A percentile compares a stretch with the other conserved stretches of the same genome.
phyloP scores from a whole-genome alignment of 2,888 invertebrate species.

The Heliconius sara region DNA sequence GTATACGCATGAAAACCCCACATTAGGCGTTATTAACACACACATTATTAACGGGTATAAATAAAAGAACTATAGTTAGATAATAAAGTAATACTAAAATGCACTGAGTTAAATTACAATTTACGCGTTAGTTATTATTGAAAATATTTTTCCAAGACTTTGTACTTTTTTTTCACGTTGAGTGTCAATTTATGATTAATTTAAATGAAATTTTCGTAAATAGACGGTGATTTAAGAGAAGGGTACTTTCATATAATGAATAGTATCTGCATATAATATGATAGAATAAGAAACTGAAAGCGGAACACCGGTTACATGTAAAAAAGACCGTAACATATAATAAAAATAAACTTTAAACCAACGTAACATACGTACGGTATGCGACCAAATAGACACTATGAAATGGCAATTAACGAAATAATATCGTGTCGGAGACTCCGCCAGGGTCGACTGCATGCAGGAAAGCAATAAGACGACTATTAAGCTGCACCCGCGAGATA shows the following conservation, averaged over 20 bases:
- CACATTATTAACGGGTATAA: background rate
- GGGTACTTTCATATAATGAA: too few relatives aligned
- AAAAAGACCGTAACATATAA: background rate
- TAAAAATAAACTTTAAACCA: constrained; percentile 1
- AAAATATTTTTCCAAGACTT: too few relatives aligned
- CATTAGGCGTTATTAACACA: too few relatives aligned
- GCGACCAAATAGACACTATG: constrained; percentile 43
- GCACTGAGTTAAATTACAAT: too few relatives aligned
- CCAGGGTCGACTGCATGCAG: constrained; percentile 52
- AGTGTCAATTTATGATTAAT: too few relatives aligned
- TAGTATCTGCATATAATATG: too few relatives aligned
- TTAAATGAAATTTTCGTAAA: too few relatives aligned
- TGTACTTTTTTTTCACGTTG: too few relatives aligned
- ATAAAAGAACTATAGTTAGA: background rate
- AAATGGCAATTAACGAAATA: constrained; percentile 55
- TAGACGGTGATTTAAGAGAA: too few relatives aligned
- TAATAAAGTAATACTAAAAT: background rate
- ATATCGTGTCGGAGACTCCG: constrained; percentile 52
- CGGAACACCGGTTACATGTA: background rate
- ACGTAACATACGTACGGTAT: constrained; percentile 30
- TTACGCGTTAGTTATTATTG: too few relatives aligned
- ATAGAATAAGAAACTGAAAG: background rate
- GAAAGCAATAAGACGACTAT: constrained; percentile 64
- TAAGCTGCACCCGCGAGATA: constrained; percentile 65
- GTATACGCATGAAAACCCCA: constrained; percentile 40